phyloP scores from a whole-genome alignment of 2,113 vertebrate species.

The Megalops atlanticus region DNA sequence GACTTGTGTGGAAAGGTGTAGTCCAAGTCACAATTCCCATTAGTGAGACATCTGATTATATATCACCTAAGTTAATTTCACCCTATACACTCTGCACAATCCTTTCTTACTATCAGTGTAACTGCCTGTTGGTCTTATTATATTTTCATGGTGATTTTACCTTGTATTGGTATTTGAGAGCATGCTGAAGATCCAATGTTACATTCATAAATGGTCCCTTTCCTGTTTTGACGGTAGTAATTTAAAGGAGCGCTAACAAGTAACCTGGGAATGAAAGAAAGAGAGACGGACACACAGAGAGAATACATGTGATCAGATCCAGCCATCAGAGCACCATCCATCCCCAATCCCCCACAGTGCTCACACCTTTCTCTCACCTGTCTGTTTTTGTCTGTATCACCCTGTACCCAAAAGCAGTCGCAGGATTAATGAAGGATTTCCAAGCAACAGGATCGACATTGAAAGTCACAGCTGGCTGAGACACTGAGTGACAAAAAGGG shows the following conservation, averaged over 20 bases:
- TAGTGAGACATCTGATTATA: no score
- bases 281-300: no score
- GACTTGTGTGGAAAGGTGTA: no score
- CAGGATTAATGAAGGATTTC: not conserved
- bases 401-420: not conserved
- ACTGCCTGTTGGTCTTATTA: not conserved
- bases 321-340: no score
- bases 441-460: not conserved
- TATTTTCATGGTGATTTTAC: not conserved
- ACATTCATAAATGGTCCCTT: not conserved
- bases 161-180: not conserved
- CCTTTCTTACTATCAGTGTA: not conserved
- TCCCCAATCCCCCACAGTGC: no score
- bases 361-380: no score
- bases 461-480: not conserved
- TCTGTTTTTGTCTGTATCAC: no score
- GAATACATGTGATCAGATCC: no score
- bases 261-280: not conserved
- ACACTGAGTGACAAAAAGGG: not conserved
- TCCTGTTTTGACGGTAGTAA: not conserved
- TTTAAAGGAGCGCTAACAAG: slow-evolving; percentile 8
- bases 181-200: not conserved
- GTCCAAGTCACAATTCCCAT: no score
- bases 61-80: no score
- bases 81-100: not conserved